Evolutionary conservation across 2,113 vertebrate species (phyloP), one percentile per base, ranked within the genome.

Genomic region (Rhynchomys soricoides): DNA sequence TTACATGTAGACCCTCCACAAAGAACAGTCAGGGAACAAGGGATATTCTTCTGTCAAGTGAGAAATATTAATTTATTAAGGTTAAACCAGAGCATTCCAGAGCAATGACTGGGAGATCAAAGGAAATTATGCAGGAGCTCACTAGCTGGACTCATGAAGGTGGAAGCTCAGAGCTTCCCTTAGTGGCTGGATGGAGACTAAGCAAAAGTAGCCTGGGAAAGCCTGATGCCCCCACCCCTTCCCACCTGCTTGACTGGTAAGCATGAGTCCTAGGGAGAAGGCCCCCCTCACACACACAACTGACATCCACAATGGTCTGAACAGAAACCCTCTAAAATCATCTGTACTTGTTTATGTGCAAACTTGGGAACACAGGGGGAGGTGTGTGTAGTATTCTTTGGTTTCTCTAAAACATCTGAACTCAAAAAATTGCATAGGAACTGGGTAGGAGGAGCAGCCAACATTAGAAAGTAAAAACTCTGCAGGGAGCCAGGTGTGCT

Each of bases 331-430:
- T 82, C 64, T 1, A 4, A 31, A 75, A 37, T 31, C 75, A 62
- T 31, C 50, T 17, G 5, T 26, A 10, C 3, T 4, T 66, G 74
- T 29, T 59, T 48, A 43, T 5, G 31, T 52, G 59, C 34, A 79
- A 31, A 29, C 40, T 82, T 81, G 68, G 90, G 43, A 17, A 24
- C 13, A 0, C 55, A 64, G 26, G 0, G n/a, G 15, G 15, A 45
- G 48, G 16, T 57, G 31, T 64, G 86, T 43, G 7, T 43, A 12
- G 22, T 52, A 40, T 87, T 75, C 92, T 70, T 57, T 40, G 78
- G 89, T 13, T 94, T 86, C 78, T 89, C 73, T 81, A 77, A 91
- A 95, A 70, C 68, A 89, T 93, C 78, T 89, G 79, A 95, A 93
- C 64, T 85, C 64, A 73, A 88, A 34, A 78, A 95, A 64, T 68